Conservation (phyloP, 2,888 invertebrate species). For the Rhodophaea formosa region DNA sequence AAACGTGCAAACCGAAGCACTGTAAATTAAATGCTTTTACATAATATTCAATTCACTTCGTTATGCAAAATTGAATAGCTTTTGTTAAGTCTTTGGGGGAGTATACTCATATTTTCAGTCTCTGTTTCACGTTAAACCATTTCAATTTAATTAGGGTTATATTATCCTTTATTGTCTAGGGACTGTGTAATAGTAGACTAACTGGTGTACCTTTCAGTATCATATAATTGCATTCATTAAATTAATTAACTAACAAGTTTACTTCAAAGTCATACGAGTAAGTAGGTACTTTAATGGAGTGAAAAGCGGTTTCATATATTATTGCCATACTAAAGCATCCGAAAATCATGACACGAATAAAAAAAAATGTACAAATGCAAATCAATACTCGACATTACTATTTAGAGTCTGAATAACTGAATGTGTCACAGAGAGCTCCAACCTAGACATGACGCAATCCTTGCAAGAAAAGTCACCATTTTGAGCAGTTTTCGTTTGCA, state of each 20-base stretch:
- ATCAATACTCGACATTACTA: no score
- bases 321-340: no score
- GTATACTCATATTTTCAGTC: background rate
- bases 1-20: background rate
- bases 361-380: no score
- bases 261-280: no score
- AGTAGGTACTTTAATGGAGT: no score
- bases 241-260: background rate
- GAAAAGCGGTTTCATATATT: no score
- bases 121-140: background rate
- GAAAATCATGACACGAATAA: no score
- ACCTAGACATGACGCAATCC: no score
- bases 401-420: no score
- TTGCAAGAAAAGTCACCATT: no score
- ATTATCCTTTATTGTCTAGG: background rate
- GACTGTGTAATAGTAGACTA: background rate
- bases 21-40: background rate
- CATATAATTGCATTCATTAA: background rate
- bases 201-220: background rate
- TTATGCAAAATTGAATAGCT: background rate
- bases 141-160: background rate
- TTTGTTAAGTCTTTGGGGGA: background rate
- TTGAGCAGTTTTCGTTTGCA: no score
- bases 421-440: no score
- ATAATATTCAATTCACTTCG: background rate